Evolutionary conservation across 1,140 invertebrate species (phyloP), one percentile per base, ranked within the genome.

Genomic region (Homalodisca vitripennis): DNA sequence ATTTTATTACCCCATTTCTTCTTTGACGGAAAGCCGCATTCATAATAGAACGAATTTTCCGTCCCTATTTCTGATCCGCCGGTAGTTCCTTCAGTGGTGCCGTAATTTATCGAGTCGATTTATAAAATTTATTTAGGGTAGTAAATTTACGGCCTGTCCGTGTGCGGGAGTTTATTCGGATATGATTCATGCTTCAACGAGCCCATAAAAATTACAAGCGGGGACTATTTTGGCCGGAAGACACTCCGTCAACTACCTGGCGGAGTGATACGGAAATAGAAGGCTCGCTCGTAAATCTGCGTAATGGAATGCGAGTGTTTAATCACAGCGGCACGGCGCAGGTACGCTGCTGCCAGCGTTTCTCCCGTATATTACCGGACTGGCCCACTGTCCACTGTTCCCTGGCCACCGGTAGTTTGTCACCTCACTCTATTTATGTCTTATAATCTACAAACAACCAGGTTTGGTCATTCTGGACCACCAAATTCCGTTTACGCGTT

Each of bases 41-140:
- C 31, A 32, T 66, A 66, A 66, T 66, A 32, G 63, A 66, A 66
- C 13, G 26, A 66, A 14, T 66, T 66, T 66, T 66, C 34, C 20
- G 26, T 66, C 34, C 47, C 30, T 32, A n/a, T n/a, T 64, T 64
- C n/a, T 64, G 17, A 31, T 34, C 60, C 60, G 13, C 27, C n/a
- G 20, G 22, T 22, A 20, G 14, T 22, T n/a, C 31, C 2, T 22
- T 13, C 10, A 22, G 31, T 26, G 41, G 17, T 32, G 32, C 24
- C 2, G 63, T 66, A 66, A 66, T 66, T 66, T 66, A 66, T 66
- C 34, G 34, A 32, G 32, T 66, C 34, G 34, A 66, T 66, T 66
- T 34, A 24, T 66, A 34, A 34, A 66, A 66, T 66, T 66, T 66
- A 66, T 66, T 66, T 47, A 20, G 32, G 32, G 41, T 17, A 26